Percentiles rank a stretch among this genome's conserved stretches.
phyloP scores from a whole-genome alignment of 1,140 invertebrate species.

The Lepidostoma basale region DNA sequence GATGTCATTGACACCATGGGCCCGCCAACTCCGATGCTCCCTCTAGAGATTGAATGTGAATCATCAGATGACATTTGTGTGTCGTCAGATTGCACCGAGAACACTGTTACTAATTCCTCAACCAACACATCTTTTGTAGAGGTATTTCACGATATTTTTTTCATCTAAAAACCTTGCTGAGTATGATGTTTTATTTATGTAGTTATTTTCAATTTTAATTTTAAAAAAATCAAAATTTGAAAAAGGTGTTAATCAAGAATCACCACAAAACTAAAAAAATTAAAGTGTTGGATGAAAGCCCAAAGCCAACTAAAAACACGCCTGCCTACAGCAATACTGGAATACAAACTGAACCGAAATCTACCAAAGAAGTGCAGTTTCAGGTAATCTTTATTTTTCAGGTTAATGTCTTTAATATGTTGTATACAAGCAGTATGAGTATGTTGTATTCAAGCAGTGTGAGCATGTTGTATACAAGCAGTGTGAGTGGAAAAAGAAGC shows the following conservation, averaged over 20 bases:
- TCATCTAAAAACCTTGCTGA: neutral
- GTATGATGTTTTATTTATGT: neutral
- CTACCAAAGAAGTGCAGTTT: constrained; percentile 17
- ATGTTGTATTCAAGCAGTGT: too few relatives aligned
- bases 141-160: neutral
- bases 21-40: constrained; percentile 18
- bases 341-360: neutral
- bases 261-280: constrained; percentile 33
- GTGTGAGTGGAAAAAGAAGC: too few relatives aligned
- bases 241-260: constrained; percentile 30
- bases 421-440: too few relatives aligned
- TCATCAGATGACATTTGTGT: constrained; percentile 15
- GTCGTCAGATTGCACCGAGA: neutral
- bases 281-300: neutral
- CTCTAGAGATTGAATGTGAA: constrained; percentile 20
- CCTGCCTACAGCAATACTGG: neutral
- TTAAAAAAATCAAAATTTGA: neutral
- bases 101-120: neutral
- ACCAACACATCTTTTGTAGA: constrained; percentile 33
- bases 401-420: too few relatives aligned
- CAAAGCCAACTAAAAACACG: neutral
- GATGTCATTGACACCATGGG: constrained; percentile 31
- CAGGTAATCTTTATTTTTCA: too few relatives aligned
- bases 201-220: neutral
- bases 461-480: too few relatives aligned